Evolutionary conservation across 2,113 vertebrate species (phyloP).

Genomic region (Prunella fulvescens): DNA sequence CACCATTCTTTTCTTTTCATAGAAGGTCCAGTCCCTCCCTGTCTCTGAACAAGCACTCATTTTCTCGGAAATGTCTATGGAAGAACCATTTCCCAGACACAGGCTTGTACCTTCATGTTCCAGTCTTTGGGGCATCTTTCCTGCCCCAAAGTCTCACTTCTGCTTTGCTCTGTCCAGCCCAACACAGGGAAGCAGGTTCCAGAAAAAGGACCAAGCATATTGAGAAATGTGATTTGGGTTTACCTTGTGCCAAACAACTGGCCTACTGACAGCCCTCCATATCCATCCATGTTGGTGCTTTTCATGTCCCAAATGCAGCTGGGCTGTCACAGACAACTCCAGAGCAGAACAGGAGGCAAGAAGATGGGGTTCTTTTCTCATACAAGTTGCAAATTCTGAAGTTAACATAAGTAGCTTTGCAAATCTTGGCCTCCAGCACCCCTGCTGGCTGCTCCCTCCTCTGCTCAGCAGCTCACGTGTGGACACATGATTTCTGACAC

Average conservation of each 20-base stretch:
- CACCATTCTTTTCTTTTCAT: background rate
- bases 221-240: background rate
- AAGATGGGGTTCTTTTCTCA: background rate
- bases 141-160: background rate
- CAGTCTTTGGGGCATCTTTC: background rate
- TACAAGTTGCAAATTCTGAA: background rate
- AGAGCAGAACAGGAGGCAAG: background rate
- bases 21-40: background rate
- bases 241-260: background rate
- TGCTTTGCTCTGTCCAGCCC: background rate
- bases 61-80: background rate
- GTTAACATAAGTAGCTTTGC: background rate
- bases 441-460: constrained; percentile 29
- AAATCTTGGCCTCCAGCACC: constrained; percentile 37
- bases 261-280: background rate
- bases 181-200: background rate
- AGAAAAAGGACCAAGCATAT: background rate
- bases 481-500: background rate
- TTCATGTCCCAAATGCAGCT: background rate
- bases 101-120: background rate
- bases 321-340: background rate
- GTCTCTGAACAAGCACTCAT: background rate
- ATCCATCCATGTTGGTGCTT: background rate
- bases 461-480: background rate
- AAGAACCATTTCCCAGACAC: background rate